phyloP scores from a whole-genome alignment of 2,888 invertebrate species.

The Lottia gigantea region DNA sequence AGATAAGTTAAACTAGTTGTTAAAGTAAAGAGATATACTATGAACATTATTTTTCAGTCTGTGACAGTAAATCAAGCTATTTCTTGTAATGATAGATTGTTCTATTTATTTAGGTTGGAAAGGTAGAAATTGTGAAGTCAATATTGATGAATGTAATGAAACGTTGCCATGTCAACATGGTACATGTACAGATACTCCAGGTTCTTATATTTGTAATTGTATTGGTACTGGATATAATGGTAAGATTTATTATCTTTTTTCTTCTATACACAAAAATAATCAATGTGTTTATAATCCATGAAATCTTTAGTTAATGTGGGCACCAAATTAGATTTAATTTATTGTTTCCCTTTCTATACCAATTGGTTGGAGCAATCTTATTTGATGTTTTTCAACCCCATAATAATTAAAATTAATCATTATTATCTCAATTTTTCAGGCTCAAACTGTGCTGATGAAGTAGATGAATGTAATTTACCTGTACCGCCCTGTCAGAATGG shows the following conservation, averaged over 20 bases:
- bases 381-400: too few species aligned
- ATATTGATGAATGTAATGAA: slow-evolving; percentile 40
- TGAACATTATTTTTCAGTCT: too few species aligned
- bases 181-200: slow-evolving; percentile 35
- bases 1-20: too few species aligned
- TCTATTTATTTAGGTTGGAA: slow-evolving; percentile 35
- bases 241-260: slow-evolving; percentile 25
- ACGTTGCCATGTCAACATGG: slow-evolving; percentile 48
- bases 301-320: too few species aligned
- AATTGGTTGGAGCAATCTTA: too few species aligned
- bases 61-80: too few species aligned
- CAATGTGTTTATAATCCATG: too few species aligned
- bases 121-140: slow-evolving; percentile 34
- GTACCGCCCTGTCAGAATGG: slow-evolving; percentile 69
- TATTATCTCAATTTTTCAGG: slow-evolving; percentile 67
- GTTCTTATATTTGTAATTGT: slow-evolving; percentile 51
- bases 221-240: slow-evolving; percentile 50
- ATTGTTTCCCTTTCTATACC: too few species aligned
- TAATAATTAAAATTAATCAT: too few species aligned
- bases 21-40: too few species aligned
- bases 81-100: not conserved
- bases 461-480: slow-evolving; percentile 32
- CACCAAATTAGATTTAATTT: too few species aligned
- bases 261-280: too few species aligned
- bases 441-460: slow-evolving; percentile 75